Conservation (phyloP, 2,888 invertebrate genomes). For the Pediacus dermestoides region DNA sequence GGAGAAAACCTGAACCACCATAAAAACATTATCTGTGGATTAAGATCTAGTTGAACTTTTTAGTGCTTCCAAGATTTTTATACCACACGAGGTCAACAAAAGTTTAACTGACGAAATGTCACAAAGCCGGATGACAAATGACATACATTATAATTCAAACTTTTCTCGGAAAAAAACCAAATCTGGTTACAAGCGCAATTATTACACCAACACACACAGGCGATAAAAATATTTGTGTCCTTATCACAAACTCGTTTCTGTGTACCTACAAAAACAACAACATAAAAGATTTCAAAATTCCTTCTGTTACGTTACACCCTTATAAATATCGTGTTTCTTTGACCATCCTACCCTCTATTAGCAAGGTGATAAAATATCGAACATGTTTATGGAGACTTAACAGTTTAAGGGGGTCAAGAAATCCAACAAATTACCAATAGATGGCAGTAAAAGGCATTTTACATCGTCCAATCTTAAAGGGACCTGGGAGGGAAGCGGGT, state of each 20-base stretch:
- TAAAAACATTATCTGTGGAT: no score
- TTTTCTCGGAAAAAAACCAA: no score
- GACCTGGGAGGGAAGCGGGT: constrained; percentile 46
- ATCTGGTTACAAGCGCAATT: no score
- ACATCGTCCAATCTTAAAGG: constrained; percentile 33
- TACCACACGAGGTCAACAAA: constrained; percentile 24
- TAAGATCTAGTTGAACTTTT: constrained; percentile 20
- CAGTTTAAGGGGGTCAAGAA: constrained; percentile 43
- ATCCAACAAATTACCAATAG: constrained; percentile 48
- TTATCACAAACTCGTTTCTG: no score
- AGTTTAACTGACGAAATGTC: constrained; percentile 28
- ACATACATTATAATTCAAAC: no score
- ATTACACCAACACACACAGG: no score
- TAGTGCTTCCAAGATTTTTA: constrained; percentile 25
- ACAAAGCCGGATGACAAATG: constrained; percentile 12
- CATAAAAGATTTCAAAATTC: no score
- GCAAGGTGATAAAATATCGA: constrained; percentile 49
- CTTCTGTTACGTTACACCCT: no score
- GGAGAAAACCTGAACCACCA: no score
- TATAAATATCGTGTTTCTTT: no score
- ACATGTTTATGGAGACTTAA: constrained; percentile 10
- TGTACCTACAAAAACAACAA: no score
- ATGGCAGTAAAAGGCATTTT: constrained; percentile 47
- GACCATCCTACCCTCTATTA: constrained; percentile 47
- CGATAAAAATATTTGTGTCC: no score